A percentile compares a stretch with the other conserved stretches of the same genome.
phyloP scores from a whole-genome alignment of 2,888 invertebrate species.

The Pristionchus maxplancki region DNA sequence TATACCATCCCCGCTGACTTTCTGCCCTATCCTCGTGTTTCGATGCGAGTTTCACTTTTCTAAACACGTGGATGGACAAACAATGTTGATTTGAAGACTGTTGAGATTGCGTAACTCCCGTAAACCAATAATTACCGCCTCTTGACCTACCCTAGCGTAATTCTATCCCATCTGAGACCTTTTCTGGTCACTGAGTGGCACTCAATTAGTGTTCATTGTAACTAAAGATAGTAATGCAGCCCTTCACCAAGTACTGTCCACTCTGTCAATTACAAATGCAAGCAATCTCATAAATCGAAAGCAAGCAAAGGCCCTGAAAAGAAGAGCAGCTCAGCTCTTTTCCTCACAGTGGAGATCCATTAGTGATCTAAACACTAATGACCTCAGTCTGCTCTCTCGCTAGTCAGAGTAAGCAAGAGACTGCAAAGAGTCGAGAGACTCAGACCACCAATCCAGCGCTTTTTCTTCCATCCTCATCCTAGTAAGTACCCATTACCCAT shows the following conservation, averaged over 20 bases:
- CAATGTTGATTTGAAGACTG: too few relatives aligned
- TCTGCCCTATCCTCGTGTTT: too few relatives aligned
- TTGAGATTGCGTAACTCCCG: too few relatives aligned
- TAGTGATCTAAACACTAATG: not conserved
- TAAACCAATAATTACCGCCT: not conserved
- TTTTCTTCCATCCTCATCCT: slow-evolving; percentile 46
- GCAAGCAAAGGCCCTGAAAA: too few relatives aligned
- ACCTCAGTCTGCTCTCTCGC: not conserved
- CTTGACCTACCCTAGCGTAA: not conserved
- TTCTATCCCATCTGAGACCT: not conserved
- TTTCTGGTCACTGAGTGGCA: slow-evolving; percentile 41
- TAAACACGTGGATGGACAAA: too few relatives aligned
- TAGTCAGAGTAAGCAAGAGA: not conserved
- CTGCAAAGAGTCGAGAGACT: not conserved
- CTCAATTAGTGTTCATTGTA: not conserved
- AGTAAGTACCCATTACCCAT: slow-evolving; percentile 54
- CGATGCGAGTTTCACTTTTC: too few relatives aligned
- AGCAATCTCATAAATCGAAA: too few relatives aligned
- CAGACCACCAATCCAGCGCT: slow-evolving; percentile 10
- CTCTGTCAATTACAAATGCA: not conserved
- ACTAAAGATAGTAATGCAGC: too few relatives aligned
- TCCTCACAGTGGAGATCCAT: too few relatives aligned
- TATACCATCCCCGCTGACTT: too few relatives aligned
- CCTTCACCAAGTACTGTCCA: not conserved
- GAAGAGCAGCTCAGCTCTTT: too few relatives aligned